Conservation (phyloP, 2,888 invertebrate species). For the Drosophila barbarae region DNA sequence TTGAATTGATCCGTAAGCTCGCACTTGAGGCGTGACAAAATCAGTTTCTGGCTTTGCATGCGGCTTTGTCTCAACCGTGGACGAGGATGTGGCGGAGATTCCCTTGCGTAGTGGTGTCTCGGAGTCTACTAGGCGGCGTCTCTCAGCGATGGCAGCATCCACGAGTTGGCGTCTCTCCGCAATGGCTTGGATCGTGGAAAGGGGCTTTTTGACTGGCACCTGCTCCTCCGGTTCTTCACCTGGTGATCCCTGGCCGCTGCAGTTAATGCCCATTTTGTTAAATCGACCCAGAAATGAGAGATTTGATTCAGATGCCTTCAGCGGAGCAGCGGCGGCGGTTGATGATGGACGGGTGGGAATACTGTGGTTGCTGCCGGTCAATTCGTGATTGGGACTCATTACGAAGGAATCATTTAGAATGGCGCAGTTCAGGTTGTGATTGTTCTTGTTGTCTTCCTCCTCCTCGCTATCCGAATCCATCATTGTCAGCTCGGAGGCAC, state of each 20-base stretch:
- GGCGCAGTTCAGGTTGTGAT: slow-evolving; percentile 77
- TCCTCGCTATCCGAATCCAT: slow-evolving; percentile 76
- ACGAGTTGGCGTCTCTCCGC: slow-evolving; percentile 60
- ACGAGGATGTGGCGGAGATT: not conserved
- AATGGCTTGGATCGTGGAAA: slow-evolving; percentile 34
- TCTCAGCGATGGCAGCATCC: slow-evolving; percentile 44
- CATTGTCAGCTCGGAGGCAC: slow-evolving; percentile 75
- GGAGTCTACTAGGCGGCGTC: slow-evolving; percentile 54
- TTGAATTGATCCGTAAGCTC: slow-evolving; percentile 64
- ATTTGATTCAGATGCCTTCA: slow-evolving; percentile 51
- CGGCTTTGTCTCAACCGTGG: slow-evolving; percentile 11
- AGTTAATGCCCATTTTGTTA: slow-evolving; percentile 69
- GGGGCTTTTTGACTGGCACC: slow-evolving; percentile 42
- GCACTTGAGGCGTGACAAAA: slow-evolving; percentile 77
- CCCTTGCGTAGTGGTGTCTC: slow-evolving; percentile 65
- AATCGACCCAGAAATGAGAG: slow-evolving; percentile 71
- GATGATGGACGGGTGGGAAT: slow-evolving; percentile 22
- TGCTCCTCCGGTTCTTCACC: slow-evolving; percentile 5
- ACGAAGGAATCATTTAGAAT: slow-evolving; percentile 78
- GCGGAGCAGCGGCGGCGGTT: slow-evolving; percentile 27
- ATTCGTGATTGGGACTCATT: slow-evolving; percentile 70
- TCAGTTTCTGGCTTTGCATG: slow-evolving; percentile 56
- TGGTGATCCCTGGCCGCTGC: slow-evolving; percentile 39
- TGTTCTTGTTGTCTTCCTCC: slow-evolving; percentile 66
- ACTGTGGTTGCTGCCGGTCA: slow-evolving; percentile 40